Base-by-base conservation (phyloP, 2,888 invertebrate genomes). In the Leucoma salicis region DNA sequence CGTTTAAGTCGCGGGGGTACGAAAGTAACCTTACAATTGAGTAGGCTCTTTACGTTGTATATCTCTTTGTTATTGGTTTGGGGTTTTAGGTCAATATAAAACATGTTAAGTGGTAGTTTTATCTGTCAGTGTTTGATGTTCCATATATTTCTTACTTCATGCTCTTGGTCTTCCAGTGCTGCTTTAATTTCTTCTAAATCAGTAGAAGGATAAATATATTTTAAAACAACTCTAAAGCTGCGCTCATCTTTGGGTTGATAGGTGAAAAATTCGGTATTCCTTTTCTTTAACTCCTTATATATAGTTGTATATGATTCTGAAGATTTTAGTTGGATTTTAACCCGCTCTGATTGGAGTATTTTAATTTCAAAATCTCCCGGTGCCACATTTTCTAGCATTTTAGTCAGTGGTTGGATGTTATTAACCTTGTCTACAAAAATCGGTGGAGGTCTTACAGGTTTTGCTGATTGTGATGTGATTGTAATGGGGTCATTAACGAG, bases 1-100 rank as follows among this genome's bases (percentile, higher is more conserved):
- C 49, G 32, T 35, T 46, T 62, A 0, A 58, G 53, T 41, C 42
- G 33, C 0, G 52, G 64, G 4, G 61, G 39, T 46, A 61, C 45
- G 27, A 48, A 12, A 2, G 3, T 5, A 2, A 31, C 10, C 2
- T 8, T 5, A 14, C 31, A 31, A n/a, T 31, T 14, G 3, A 31
- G 15, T 14, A 31, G 11, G 3, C 4, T 5, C 3, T 14, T 31
- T 14, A 31, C 7, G 10, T 8, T 31, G 10, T 31, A 31, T 6
- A 31, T 16, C n/a, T 31, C 31, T 13, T 31, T 31, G 4, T 31
- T 31, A 16, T 31, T 31, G 8, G 1, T 2, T 3, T 8, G n/a
- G 6, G 31, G 15, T 15, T 31, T 2, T 7, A 31, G 15, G 14
- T 31, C 31, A 8, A 31, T 31, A n/a, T 12, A 15, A 14, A 14